Conservation (phyloP, 2,113 vertebrate species). For the Dasyprocta punctata region DNA sequence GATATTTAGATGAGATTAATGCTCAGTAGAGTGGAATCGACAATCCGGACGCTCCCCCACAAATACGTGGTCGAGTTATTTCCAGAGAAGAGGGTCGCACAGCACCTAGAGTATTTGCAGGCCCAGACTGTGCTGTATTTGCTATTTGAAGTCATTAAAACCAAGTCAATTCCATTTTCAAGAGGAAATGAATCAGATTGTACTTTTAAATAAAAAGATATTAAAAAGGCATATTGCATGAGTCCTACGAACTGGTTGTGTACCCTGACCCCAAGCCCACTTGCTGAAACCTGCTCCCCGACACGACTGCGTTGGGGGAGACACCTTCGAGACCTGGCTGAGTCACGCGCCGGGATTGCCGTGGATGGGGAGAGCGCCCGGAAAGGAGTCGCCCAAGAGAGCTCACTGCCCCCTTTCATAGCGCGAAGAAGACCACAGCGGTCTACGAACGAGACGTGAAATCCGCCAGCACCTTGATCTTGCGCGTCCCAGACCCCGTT, state of each 20-base stretch:
- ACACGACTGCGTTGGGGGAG: no score
- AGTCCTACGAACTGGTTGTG: neutral
- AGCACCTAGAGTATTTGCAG: neutral
- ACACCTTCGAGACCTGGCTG: neutral
- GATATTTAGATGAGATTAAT: neutral
- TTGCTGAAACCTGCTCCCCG: neutral
- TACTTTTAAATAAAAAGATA: neutral
- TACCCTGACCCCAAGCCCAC: neutral
- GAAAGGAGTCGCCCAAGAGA: no score
- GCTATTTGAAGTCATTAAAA: neutral
- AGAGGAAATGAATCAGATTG: neutral
- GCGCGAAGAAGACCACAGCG: neutral
- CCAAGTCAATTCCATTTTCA: neutral
- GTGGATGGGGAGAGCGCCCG: neutral
- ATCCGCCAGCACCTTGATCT: neutral
- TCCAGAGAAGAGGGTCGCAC: no score
- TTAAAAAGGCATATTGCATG: neutral
- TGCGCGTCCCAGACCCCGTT: neutral
- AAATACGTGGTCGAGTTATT: neutral
- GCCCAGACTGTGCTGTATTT: neutral
- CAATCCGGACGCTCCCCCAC: neutral
- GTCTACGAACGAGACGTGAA: neutral
- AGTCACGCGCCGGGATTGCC: neutral
- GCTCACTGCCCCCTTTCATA: neutral
- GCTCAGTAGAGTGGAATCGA: neutral